A percentile compares a stretch with the other conserved stretches of the same genome.
These are phyloP conservation scores for Zaprionus bogoriensis DNA, from an alignment of 2,888 invertebrate genomes.

Conservation along the genomic window DNA sequence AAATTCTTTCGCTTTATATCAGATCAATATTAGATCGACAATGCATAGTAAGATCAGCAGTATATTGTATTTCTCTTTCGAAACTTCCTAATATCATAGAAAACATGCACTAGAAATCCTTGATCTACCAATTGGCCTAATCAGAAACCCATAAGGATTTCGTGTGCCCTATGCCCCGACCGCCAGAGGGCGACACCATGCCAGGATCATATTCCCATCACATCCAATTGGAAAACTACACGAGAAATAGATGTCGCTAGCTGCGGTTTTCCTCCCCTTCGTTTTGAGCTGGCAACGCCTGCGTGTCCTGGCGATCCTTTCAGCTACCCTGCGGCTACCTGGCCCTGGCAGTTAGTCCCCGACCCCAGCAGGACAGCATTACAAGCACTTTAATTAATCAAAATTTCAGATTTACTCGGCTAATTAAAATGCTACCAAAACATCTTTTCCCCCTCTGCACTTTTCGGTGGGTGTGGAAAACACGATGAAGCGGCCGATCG, in stretches of 20 bases:
- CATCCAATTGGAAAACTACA: constrained; percentile 37
- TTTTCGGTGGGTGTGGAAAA: constrained; percentile 33
- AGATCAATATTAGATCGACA: no score
- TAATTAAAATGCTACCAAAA: constrained; percentile 76
- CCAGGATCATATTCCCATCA: not conserved
- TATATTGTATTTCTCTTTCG: no score
- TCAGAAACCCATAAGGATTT: not conserved
- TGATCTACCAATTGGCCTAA: not conserved
- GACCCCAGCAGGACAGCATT: constrained; percentile 34
- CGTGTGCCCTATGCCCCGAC: not conserved
- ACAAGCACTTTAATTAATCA: constrained; percentile 75
- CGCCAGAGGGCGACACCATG: constrained; percentile 48
- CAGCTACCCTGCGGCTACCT: constrained; percentile 10
- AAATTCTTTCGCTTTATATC: no score
- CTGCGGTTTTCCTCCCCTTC: no score
- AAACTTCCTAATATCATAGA: no score
- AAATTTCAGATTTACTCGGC: constrained; percentile 31
- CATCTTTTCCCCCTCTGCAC: constrained; percentile 26
- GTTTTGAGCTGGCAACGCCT: constrained; percentile 30
- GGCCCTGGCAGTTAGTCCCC: constrained; percentile 9
- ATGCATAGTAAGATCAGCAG: no score
- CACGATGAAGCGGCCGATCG: not conserved
- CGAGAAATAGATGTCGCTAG: constrained; percentile 49
- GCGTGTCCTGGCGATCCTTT: constrained; percentile 6
- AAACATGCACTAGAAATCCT: no score